These are phyloP conservation scores for Erebia aethiops DNA, from an alignment of 2,888 invertebrate genomes.

Conservation along the genomic window DNA sequence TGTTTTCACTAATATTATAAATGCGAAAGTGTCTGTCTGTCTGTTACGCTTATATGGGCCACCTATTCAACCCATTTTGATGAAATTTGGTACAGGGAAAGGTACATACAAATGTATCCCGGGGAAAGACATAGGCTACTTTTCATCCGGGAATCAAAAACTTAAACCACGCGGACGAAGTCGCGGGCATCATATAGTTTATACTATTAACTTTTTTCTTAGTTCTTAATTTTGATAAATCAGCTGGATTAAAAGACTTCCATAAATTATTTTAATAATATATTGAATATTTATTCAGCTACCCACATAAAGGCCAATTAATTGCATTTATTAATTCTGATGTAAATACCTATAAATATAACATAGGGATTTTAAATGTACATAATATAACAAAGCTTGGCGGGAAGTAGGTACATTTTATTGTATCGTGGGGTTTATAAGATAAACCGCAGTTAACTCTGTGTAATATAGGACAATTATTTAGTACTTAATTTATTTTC, in stretches of 20 bases:
- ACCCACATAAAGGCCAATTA: constrained; percentile 11
- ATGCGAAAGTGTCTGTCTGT: too few relatives aligned
- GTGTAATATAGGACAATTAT: constrained; percentile 62
- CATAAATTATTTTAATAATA: neutral
- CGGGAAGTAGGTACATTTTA: constrained; percentile 54
- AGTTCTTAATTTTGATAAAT: neutral
- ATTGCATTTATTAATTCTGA: constrained; percentile 34
- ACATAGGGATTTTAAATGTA: constrained; percentile 49
- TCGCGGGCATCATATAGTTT: too few relatives aligned
- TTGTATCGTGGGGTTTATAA: constrained; percentile 63
- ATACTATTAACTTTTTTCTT: too few relatives aligned
- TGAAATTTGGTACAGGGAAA: too few relatives aligned
- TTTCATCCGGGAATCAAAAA: too few relatives aligned
- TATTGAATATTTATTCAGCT: constrained; percentile 1
- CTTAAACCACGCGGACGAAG: too few relatives aligned
- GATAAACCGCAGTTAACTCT: constrained; percentile 68
- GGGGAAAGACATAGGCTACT: too few relatives aligned
- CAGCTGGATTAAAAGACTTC: neutral
- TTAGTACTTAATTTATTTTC: constrained; percentile 79
- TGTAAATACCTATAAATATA: constrained; percentile 44
- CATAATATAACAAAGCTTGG: constrained; percentile 54
- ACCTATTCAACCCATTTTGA: too few relatives aligned
- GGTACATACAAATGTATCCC: too few relatives aligned
- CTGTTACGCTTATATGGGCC: too few relatives aligned
- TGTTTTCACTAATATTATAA: neutral